These are phyloP conservation scores for Linurgus olivaceus DNA, from an alignment of 2,797 vertebrate species.

Conservation along the genomic window DNA sequence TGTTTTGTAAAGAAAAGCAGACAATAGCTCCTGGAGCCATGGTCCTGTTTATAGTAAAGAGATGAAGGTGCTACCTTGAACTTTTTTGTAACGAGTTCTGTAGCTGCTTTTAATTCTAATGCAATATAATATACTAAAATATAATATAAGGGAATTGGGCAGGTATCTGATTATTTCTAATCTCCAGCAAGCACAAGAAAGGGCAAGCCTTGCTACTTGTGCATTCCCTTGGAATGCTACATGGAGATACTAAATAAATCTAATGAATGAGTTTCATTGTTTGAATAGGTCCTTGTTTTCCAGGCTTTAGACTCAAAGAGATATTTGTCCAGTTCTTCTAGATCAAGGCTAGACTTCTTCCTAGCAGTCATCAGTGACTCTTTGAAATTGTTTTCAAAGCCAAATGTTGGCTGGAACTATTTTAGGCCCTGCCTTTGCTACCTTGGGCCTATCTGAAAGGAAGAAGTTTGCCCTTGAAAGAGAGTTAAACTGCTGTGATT, in stretches of 20 bases:
- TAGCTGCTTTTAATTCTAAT: neutral
- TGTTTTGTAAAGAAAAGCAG: neutral
- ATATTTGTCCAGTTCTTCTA: slow-evolving; percentile 35
- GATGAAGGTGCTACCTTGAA: neutral
- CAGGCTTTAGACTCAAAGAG: neutral
- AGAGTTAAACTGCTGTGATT: slow-evolving; percentile 75
- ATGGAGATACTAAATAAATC: neutral
- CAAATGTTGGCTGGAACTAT: slow-evolving; percentile 62
- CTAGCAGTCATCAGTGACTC: neutral
- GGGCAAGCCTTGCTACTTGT: neutral
- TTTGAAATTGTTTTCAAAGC: slow-evolving; percentile 63
- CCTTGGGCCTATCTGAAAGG: slow-evolving; percentile 71
- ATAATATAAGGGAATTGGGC: neutral
- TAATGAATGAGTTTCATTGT: neutral
- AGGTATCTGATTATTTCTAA: neutral
- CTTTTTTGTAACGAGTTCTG: neutral
- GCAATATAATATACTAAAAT: neutral
- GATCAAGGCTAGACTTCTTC: slow-evolving; percentile 19
- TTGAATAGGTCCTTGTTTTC: neutral
- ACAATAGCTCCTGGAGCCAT: neutral
- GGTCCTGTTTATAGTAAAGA: neutral
- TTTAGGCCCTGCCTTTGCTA: slow-evolving; percentile 71
- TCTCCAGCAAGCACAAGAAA: neutral
- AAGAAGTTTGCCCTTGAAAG: slow-evolving; percentile 78
- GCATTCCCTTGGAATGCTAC: neutral